A percentile compares a stretch with the other conserved stretches of the same genome.
These are phyloP conservation scores for Illadopsis cleaveri DNA, from an alignment of 2,113 vertebrate species.

Conservation along the genomic window DNA sequence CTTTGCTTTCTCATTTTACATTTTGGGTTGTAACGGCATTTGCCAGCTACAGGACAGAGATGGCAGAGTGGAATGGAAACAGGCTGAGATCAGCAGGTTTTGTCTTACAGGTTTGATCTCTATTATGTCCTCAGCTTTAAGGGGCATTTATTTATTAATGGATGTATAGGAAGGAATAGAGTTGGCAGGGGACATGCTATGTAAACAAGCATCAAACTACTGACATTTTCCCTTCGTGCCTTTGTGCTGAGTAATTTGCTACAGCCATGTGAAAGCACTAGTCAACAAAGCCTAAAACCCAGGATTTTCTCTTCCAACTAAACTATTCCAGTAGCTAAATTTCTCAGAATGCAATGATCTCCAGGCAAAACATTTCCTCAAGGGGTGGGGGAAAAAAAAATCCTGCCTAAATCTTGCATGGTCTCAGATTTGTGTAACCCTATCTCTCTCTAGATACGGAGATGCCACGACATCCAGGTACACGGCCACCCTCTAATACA, in stretches of 20 bases:
- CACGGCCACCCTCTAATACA: fast-evolving
- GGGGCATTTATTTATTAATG: not conserved
- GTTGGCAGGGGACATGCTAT: not conserved
- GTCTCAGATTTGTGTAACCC: not conserved
- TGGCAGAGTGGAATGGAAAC: not conserved
- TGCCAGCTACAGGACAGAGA: not conserved
- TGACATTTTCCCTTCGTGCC: not conserved
- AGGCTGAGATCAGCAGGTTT: not conserved
- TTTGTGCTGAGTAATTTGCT: not conserved
- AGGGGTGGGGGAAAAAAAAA: not conserved
- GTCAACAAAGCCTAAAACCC: not conserved
- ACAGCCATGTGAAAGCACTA: not conserved
- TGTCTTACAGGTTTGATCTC: not conserved
- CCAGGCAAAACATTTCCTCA: not conserved
- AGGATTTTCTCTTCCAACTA: not conserved
- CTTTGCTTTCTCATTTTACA: not conserved
- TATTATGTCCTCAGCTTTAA: not conserved
- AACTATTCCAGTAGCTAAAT: not conserved
- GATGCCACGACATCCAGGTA: not conserved
- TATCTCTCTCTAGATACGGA: not conserved
- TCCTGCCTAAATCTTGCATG: not conserved
- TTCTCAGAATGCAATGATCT: not conserved
- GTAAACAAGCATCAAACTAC: slow-evolving; percentile 14
- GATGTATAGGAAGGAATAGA: not conserved
- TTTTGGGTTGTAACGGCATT: not conserved